A percentile compares a stretch with the other conserved stretches of the same genome.
Evolutionary conservation across 2,113 vertebrate genomes (phyloP).

Genomic region (Archilochus colubris): DNA sequence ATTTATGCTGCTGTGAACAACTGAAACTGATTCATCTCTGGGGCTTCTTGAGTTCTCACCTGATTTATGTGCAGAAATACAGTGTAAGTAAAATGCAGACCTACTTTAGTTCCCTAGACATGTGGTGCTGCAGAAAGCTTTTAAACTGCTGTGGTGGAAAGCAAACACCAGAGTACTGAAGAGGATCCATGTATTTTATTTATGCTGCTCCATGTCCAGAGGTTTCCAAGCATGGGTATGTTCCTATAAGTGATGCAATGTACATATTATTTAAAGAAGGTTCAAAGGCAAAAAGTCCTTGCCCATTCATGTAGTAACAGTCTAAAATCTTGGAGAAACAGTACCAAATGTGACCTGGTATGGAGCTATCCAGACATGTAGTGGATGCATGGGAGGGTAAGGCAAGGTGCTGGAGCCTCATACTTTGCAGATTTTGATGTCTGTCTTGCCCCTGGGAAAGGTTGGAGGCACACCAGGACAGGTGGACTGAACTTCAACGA

Average conservation of each 20-base stretch:
- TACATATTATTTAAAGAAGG: background rate
- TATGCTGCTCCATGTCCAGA: background rate
- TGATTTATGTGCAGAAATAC: background rate
- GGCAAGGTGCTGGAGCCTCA: background rate
- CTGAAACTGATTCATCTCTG: background rate
- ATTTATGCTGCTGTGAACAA: background rate
- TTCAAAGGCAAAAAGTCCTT: background rate
- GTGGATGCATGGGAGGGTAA: background rate
- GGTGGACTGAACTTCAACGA: background rate
- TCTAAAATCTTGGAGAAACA: background rate
- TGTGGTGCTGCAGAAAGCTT: background rate
- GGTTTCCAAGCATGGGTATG: background rate
- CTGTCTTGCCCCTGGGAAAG: background rate
- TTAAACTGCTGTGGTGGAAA: background rate
- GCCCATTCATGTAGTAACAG: background rate
- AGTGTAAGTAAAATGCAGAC: background rate
- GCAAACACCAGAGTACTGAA: background rate
- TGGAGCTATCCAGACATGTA: rapidly evolving
- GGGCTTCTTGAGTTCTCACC: background rate
- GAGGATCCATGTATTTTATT: background rate
- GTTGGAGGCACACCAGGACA: rapidly evolving
- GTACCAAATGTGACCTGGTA: background rate
- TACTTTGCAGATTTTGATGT: background rate
- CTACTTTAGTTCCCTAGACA: background rate
- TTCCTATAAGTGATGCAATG: background rate